Evolutionary conservation across 2,888 invertebrate genomes (phyloP).

Genomic region (Nebria brevicollis): DNA sequence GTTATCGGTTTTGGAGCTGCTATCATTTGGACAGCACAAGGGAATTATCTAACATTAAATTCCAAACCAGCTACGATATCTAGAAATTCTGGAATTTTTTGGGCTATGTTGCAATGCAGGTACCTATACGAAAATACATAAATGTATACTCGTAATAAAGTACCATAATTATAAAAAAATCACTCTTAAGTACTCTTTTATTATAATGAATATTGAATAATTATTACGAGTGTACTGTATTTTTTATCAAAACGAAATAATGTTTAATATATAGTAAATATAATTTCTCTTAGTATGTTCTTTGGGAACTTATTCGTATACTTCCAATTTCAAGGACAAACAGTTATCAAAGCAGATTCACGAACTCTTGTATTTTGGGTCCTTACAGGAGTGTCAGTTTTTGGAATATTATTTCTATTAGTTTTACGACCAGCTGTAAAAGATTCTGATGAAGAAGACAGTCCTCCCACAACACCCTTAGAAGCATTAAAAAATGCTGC

Average conservation of each 20-base stretch:
- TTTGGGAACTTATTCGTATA: constrained; percentile 96
- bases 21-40: constrained; percentile 96
- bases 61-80: constrained; percentile 89
- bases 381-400: constrained; percentile 75
- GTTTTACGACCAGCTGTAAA: constrained; percentile 70
- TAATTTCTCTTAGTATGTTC: constrained; percentile 75
- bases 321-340: constrained; percentile 86
- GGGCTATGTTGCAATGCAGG: constrained; percentile 96
- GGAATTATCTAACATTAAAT: constrained; percentile 89
- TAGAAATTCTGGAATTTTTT: constrained; percentile 95
- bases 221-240: too few species aligned
- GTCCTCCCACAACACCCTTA: constrained; percentile 65
- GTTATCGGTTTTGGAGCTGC: constrained; percentile 93
- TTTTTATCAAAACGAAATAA: too few species aligned
- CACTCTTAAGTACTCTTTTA: too few species aligned
- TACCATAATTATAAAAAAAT: too few species aligned
- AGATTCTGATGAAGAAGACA: constrained; percentile 60
- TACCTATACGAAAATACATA: constrained; percentile 55
- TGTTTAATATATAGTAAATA: too few species aligned
- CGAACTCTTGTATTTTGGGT: constrained; percentile 85
- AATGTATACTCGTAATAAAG: too few species aligned
- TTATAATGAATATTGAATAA: too few species aligned
- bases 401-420: constrained; percentile 76
- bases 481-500: constrained; percentile 81
- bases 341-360: constrained; percentile 75